Evolutionary conservation across 2,888 invertebrate genomes (phyloP).

Genomic region (Epinotia bilunana): DNA sequence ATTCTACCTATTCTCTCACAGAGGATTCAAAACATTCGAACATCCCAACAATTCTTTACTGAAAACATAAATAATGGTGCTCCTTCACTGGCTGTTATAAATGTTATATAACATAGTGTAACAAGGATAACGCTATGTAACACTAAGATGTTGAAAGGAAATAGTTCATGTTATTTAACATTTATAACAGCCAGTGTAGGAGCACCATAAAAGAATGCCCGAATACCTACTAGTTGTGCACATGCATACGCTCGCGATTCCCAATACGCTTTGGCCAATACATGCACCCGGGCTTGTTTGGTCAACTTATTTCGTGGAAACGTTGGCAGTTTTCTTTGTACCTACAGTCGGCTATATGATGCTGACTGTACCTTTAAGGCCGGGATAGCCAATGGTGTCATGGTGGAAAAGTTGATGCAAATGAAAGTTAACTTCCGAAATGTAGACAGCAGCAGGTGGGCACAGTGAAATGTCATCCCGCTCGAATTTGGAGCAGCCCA

Average conservation of each 20-base stretch:
- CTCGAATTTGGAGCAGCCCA: too few relatives aligned
- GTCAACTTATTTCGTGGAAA: background rate
- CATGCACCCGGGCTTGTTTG: background rate
- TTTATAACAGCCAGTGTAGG: too few relatives aligned
- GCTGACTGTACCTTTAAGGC: background rate
- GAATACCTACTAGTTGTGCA: background rate
- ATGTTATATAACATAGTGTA: too few relatives aligned
- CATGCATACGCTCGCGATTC: background rate
- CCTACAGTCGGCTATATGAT: background rate
- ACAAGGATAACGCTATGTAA: too few relatives aligned
- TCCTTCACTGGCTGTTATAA: too few relatives aligned
- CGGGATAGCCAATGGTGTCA: background rate
- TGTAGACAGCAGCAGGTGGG: too few relatives aligned
- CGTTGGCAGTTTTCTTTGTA: background rate
- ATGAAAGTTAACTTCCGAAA: background rate
- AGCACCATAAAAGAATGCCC: background rate
- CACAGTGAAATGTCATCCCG: too few relatives aligned
- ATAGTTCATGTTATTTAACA: too few relatives aligned
- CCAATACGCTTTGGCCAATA: background rate
- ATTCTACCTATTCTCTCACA: background rate
- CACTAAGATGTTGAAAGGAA: too few relatives aligned
- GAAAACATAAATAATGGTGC: background rate
- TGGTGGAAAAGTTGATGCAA: background rate
- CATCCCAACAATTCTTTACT: background rate
- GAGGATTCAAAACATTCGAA: background rate